A percentile compares a stretch with the other conserved stretches of the same genome.
phyloP scores from a whole-genome alignment of 2,113 vertebrate genomes.

The Pyxicephalus adspersus region DNA sequence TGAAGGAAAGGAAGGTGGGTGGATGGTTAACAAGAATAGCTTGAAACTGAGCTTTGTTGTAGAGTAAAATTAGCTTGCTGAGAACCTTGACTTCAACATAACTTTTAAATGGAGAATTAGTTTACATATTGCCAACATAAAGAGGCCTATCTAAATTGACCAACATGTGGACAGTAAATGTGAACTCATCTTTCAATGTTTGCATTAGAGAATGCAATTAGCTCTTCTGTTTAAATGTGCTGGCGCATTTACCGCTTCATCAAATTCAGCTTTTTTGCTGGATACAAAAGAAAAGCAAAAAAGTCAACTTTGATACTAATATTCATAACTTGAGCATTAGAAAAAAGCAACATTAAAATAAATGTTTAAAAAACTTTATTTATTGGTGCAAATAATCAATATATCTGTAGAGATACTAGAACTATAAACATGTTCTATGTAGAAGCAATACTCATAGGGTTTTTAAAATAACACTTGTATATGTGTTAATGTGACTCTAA shows the following conservation, averaged over 20 bases:
- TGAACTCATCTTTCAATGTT: conserved; percentile 65
- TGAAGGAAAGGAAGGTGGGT: conserved; percentile 69
- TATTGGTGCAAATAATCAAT: too few species aligned
- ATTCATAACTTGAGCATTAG: too few species aligned
- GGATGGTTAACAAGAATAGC: conserved; percentile 65
- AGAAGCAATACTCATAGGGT: too few species aligned
- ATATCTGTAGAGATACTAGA: too few species aligned
- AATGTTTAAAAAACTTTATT: too few species aligned
- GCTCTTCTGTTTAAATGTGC: conserved; percentile 1
- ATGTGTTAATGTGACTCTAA: too few species aligned
- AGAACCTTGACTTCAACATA: conserved; percentile 66
- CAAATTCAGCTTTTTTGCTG: neutral
- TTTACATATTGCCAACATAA: conserved; percentile 60
- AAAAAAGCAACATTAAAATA: too few species aligned
- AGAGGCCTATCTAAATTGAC: conserved; percentile 61
- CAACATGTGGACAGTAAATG: conserved; percentile 57
- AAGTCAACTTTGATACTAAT: too few species aligned
- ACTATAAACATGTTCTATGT: too few species aligned
- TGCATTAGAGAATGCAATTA: conserved; percentile 64
- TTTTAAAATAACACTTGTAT: too few species aligned
- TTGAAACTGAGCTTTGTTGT: conserved; percentile 68
- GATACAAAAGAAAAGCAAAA: too few species aligned
- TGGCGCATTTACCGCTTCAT: neutral
- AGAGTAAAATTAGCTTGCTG: conserved; percentile 73
- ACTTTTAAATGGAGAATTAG: conserved; percentile 63